A percentile compares a stretch with the other conserved stretches of the same genome.
Conservation (phyloP, 1,140 invertebrate genomes). For the Tetramorium parvispinum region DNA sequence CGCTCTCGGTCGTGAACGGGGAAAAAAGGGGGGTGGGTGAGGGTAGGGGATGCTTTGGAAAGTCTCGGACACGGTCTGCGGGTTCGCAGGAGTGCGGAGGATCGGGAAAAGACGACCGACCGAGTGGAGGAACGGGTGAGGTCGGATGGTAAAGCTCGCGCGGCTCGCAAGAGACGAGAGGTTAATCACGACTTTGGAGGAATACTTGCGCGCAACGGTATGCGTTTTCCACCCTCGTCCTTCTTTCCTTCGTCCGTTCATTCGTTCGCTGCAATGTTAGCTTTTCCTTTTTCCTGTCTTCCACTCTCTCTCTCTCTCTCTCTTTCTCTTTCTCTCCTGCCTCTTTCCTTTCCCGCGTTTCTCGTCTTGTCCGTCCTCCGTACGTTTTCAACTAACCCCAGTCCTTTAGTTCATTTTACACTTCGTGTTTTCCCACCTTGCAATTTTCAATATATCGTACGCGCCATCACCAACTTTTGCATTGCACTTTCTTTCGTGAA, state of each 20-base stretch:
- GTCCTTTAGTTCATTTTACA: neutral
- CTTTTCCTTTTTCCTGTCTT: neutral
- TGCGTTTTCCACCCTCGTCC: conserved; percentile 50
- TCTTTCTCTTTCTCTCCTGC: neutral
- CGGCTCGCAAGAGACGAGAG: conserved; percentile 38
- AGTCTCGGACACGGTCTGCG: conserved; percentile 39
- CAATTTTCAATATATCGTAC: conserved; percentile 9
- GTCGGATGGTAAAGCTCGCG: conserved; percentile 25
- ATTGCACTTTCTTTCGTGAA: neutral
- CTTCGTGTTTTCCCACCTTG: neutral
- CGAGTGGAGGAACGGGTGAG: neutral
- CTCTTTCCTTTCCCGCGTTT: neutral
- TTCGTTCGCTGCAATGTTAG: neutral
- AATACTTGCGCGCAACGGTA: conserved; percentile 54
- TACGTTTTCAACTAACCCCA: conserved; percentile 1
- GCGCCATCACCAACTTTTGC: neutral
- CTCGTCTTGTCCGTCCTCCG: conserved; percentile 6
- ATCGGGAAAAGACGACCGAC: conserved; percentile 12
- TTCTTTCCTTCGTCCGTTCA: neutral
- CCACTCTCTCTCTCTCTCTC: neutral
- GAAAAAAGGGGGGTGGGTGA: no score
- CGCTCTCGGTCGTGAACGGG: conserved; percentile 11
- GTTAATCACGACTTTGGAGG: conserved; percentile 71
- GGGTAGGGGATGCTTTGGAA: neutral
- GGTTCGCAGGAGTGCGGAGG: neutral